Percentiles rank a stretch among this genome's conserved stretches.
Conservation (phyloP, 2,113 vertebrate genomes). For the Ctenomys sociabilis region DNA sequence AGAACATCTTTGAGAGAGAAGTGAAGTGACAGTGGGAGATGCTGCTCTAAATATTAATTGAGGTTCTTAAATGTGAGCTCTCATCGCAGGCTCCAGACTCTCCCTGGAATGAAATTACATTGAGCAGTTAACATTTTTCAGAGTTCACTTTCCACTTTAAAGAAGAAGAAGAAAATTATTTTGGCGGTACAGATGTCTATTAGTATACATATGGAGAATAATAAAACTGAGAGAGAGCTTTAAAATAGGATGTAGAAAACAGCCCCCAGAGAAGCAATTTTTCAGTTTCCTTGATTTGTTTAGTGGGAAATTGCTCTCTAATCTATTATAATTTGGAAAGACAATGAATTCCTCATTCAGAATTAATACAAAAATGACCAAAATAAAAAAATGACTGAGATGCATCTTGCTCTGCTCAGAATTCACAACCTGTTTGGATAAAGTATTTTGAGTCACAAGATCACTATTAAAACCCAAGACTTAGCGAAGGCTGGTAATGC, state of each 20-base stretch:
- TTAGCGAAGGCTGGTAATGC: slow-evolving; percentile 58
- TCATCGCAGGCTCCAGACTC: slow-evolving; percentile 84
- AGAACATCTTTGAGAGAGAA: slow-evolving; percentile 11
- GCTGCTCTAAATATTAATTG: slow-evolving; percentile 83
- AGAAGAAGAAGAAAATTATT: slow-evolving; percentile 68
- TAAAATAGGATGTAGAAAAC: slow-evolving; percentile 54
- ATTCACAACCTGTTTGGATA: slow-evolving; percentile 74
- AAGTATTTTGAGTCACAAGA: slow-evolving; percentile 45
- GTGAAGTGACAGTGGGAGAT: slow-evolving; percentile 56
- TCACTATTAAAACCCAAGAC: slow-evolving; percentile 47
- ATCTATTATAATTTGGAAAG: slow-evolving; percentile 81
- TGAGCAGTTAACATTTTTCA: slow-evolving; percentile 83
- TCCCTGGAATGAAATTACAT: slow-evolving; percentile 85
- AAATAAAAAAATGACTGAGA: slow-evolving; percentile 48
- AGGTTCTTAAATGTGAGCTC: slow-evolving; percentile 84
- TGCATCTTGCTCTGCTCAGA: slow-evolving; percentile 51
- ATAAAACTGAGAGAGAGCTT: slow-evolving; percentile 43
- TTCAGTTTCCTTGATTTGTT: slow-evolving; percentile 83
- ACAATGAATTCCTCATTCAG: slow-evolving; percentile 80
- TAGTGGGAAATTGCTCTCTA: slow-evolving; percentile 75
- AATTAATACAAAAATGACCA: slow-evolving; percentile 54
- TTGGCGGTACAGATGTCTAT: slow-evolving; percentile 67
- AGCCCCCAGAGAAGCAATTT: slow-evolving; percentile 70
- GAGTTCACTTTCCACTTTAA: slow-evolving; percentile 81
- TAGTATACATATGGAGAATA: slow-evolving; percentile 22